Conservation (phyloP, 2,113 vertebrate genomes). For the Festucalex cinctus region DNA sequence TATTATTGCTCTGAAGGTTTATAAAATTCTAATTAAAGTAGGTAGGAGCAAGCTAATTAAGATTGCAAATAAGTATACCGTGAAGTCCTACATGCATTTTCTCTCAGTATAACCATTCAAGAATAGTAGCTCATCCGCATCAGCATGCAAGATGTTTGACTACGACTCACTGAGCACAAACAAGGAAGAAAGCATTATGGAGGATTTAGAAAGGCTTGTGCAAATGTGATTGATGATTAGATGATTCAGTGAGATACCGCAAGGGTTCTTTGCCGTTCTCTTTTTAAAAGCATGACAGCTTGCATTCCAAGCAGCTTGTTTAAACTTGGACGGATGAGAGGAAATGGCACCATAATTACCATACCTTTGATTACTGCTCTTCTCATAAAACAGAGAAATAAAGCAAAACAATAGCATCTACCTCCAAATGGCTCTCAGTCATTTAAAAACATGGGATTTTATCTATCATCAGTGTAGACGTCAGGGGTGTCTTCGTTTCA, state of each 20-base stretch:
- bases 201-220: constrained; percentile 29
- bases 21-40: constrained; percentile 1
- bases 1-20: not conserved
- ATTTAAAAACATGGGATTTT: not conserved
- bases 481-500: not conserved
- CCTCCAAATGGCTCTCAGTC: not conserved
- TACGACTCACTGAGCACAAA: constrained; percentile 44
- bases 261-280: not conserved
- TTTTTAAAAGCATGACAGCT: constrained; percentile 6
- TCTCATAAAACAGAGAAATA: not conserved
- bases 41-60: not conserved
- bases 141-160: constrained; percentile 48
- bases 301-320: constrained; percentile 9
- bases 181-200: constrained; percentile 35
- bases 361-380: not conserved
- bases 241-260: constrained; percentile 9
- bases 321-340: not conserved
- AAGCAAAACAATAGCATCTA: not conserved
- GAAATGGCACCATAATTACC: not conserved
- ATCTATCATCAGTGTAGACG: not conserved
- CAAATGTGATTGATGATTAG: constrained; percentile 38
- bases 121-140: constrained; percentile 55
- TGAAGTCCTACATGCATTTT: constrained; percentile 1
- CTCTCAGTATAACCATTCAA: constrained; percentile 49
- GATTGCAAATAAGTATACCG: not conserved